Percentiles rank a stretch among this genome's conserved stretches.
phyloP scores from a whole-genome alignment of 2,888 invertebrate genomes.

The Dichetophora obliterata region DNA sequence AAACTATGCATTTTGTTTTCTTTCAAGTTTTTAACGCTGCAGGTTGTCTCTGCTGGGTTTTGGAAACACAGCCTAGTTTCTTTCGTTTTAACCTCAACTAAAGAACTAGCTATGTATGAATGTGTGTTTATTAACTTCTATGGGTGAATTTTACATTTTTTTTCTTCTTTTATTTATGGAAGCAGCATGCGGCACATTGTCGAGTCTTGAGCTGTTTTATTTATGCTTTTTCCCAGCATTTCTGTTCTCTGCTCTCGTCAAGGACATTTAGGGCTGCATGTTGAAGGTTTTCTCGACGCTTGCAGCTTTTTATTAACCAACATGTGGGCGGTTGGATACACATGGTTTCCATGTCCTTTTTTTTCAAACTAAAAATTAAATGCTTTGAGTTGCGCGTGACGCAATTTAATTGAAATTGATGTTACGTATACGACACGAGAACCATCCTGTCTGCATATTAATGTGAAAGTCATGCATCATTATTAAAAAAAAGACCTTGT shows the following conservation, averaged over 20 bases:
- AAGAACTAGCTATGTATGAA: neutral
- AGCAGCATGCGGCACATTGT: slow-evolving; percentile 19
- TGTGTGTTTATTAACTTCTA: neutral
- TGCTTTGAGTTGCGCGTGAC: too few relatives aligned
- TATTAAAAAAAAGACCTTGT: too few relatives aligned
- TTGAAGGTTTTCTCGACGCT: too few relatives aligned
- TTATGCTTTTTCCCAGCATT: neutral
- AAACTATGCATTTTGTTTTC: neutral
- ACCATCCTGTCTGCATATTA: too few relatives aligned
- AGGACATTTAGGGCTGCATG: slow-evolving; percentile 19
- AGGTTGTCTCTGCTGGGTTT: neutral
- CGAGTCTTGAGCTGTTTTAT: neutral
- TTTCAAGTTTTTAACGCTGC: neutral
- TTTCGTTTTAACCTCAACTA: neutral
- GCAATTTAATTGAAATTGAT: too few relatives aligned
- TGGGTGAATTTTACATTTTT: slow-evolving; percentile 10
- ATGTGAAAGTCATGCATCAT: too few relatives aligned
- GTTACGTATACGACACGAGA: too few relatives aligned
- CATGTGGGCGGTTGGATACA: too few relatives aligned
- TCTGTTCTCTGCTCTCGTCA: neutral
- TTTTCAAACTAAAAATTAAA: too few relatives aligned
- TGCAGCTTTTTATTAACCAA: too few relatives aligned
- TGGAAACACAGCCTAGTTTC: neutral
- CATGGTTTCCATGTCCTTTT: too few relatives aligned
- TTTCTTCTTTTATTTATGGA: slow-evolving; percentile 14